Evolutionary conservation across 2,888 invertebrate species (phyloP).

Genomic region (Neria commutata): DNA sequence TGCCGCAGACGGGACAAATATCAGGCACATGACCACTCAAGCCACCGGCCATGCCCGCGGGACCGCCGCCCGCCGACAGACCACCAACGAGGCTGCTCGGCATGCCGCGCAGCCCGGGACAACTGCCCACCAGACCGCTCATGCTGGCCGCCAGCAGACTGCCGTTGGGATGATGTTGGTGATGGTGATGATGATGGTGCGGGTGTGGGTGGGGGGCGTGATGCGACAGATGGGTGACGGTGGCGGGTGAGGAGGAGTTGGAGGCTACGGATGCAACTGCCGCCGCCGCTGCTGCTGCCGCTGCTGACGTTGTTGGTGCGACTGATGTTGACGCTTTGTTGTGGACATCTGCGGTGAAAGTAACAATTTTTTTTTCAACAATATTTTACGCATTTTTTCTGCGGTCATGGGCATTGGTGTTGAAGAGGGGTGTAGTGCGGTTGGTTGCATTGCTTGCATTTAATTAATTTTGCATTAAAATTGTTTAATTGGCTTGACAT

Average conservation of each 20-base stretch:
- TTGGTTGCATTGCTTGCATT: not conserved
- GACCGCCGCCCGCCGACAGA: constrained; percentile 33
- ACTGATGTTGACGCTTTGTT: constrained; percentile 36
- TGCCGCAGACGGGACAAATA: constrained; percentile 73
- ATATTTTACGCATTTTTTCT: constrained; percentile 10
- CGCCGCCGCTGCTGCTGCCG: constrained; percentile 39
- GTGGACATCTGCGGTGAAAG: constrained; percentile 36
- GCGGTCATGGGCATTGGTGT: not conserved
- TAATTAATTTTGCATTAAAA: constrained; percentile 26
- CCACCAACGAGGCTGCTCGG: constrained; percentile 37
- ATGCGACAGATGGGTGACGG: constrained; percentile 38
- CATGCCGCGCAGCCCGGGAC: constrained; percentile 43
- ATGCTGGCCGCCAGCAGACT: constrained; percentile 41
- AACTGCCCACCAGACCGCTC: constrained; percentile 37
- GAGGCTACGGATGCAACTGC: constrained; percentile 28
- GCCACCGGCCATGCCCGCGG: constrained; percentile 30
- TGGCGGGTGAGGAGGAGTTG: constrained; percentile 10
- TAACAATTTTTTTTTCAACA: not conserved
- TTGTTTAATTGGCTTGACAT: constrained; percentile 31
- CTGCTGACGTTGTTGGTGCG: constrained; percentile 41
- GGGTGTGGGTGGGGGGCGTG: constrained; percentile 40
- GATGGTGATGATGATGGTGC: constrained; percentile 47
- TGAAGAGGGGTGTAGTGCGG: not conserved
- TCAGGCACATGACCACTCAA: constrained; percentile 55
- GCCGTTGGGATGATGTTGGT: constrained; percentile 38